phyloP scores from a whole-genome alignment of 1,140 invertebrate genomes.

The Sminthurinus signatus region DNA sequence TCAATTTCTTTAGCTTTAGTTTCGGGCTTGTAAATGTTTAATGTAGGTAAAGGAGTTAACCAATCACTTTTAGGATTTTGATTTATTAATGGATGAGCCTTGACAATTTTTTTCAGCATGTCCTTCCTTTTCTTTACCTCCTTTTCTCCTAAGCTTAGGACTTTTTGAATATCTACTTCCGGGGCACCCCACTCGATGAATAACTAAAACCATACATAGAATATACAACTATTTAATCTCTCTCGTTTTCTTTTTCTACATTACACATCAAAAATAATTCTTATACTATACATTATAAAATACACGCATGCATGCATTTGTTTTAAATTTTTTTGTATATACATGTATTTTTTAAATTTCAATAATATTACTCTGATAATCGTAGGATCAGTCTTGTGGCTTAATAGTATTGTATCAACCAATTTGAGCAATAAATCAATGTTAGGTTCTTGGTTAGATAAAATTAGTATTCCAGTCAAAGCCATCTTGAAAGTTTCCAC shows the following conservation, averaged over 20 bases:
- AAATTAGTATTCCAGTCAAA: conserved; percentile 13
- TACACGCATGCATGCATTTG: not conserved
- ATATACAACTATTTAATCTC: not conserved
- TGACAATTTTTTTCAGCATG: conserved; percentile 18
- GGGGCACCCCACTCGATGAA: conserved; percentile 31
- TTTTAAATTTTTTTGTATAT: not conserved
- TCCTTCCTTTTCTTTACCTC: conserved; percentile 32
- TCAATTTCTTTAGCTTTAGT: conserved; percentile 17
- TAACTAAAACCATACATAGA: conserved; percentile 14
- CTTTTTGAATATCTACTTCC: conserved; percentile 11
- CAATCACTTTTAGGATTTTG: conserved; percentile 23
- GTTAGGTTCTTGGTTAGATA: conserved; percentile 17
- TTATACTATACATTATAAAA: not conserved
- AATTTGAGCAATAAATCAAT: conserved; percentile 21
- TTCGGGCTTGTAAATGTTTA: conserved; percentile 10
- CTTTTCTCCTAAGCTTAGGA: conserved; percentile 1
- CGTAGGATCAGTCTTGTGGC: conserved; percentile 16
- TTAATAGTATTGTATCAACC: conserved; percentile 19
- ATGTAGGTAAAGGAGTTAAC: conserved; percentile 18
- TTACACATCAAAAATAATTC: not conserved
- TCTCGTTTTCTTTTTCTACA: not conserved
- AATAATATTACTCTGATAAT: no score
- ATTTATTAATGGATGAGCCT: conserved; percentile 20
- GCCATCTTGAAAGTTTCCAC: conserved; percentile 7
- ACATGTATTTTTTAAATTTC: conserved; percentile 10